Conservation (phyloP, 2,113 vertebrate genomes). For the Castor canadensis region DNA sequence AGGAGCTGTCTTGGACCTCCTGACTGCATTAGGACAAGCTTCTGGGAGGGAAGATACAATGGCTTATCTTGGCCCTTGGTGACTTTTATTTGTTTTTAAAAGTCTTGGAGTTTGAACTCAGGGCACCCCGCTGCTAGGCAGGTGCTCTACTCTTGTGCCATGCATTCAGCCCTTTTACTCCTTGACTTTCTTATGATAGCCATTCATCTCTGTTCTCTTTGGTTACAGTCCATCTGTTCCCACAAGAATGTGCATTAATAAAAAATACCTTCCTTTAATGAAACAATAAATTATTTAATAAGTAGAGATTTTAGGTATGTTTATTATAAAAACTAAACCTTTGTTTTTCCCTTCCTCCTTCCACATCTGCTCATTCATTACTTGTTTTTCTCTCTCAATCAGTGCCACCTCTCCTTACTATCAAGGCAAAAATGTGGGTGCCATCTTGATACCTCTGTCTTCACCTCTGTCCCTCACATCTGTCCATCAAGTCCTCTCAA, state of each 20-base stretch:
- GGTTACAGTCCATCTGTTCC: not conserved
- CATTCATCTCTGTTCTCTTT: not conserved
- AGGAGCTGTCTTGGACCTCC: not conserved
- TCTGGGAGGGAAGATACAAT: not conserved
- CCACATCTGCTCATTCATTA: not conserved
- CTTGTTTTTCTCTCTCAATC: not conserved
- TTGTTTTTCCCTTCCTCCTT: not conserved
- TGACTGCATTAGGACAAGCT: not conserved
- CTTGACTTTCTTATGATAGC: not conserved
- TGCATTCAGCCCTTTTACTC: too few species aligned
- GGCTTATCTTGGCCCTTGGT: not conserved
- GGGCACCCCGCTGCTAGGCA: too few species aligned
- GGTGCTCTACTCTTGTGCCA: not conserved
- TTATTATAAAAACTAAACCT: not conserved
- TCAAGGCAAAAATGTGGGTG: not conserved
- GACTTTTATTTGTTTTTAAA: too few species aligned
- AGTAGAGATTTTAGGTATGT: not conserved
- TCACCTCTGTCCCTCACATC: not conserved
- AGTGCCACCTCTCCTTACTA: not conserved
- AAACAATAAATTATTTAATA: not conserved
- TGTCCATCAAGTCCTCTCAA: not conserved
- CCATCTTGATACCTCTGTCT: not conserved
- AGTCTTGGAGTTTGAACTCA: too few species aligned
- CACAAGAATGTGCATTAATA: not conserved
- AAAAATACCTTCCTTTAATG: not conserved